Conservation (phyloP, 2,113 vertebrate genomes). For the Pteronura brasiliensis region DNA sequence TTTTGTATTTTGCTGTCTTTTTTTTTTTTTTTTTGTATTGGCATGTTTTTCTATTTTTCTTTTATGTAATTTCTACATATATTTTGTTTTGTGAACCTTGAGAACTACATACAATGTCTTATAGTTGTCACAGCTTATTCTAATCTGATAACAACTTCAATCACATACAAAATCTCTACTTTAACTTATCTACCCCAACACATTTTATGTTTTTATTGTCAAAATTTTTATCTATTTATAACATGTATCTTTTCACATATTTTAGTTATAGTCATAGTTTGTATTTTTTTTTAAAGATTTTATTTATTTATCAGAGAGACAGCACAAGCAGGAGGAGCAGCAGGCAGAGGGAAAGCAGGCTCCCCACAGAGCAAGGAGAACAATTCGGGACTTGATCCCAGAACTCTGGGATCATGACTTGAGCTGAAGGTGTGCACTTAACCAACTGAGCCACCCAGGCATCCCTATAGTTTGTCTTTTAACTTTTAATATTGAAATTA, state of each 20-base stretch:
- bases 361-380: no score
- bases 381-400: no score
- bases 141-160: neutral
- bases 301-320: no score
- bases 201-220: neutral
- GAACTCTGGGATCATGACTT: no score
- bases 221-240: neutral
- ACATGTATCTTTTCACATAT: neutral
- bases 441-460: no score
- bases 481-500: neutral
- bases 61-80: neutral
- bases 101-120: neutral
- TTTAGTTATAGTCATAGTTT: neutral
- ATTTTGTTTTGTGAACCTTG: neutral
- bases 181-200: neutral
- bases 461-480: neutral
- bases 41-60: neutral
- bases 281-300: neutral
- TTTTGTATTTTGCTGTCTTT: neutral
- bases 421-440: no score
- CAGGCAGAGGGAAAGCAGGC: no score
- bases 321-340: no score
- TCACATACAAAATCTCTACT: neutral
- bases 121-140: neutral
- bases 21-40: neutral